Evolutionary conservation across 2,113 vertebrate species (phyloP), one percentile per base, ranked within the genome.

Genomic region (Carassius auratus): DNA sequence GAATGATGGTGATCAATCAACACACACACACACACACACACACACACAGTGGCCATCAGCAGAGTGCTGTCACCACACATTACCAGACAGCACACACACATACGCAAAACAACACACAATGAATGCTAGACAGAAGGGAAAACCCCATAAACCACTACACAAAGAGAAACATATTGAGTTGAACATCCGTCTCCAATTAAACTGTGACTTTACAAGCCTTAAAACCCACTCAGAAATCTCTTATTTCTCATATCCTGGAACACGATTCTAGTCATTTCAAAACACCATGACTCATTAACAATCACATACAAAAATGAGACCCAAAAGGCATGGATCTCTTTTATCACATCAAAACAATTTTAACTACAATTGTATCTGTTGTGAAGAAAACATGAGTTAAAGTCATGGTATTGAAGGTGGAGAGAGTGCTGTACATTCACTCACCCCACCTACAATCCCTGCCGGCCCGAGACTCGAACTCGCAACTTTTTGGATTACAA

Each of bases 1-100:
- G 75, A 94, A 92, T 94, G 93, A 90, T 92, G 91, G 86, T 92
- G 93, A 45, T 45, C 42, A 45, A 45, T 45, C 42, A 45, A 48
- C 68, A 55, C 64, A 26, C 61, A 74, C 38, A n/a, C 45, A 48
- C 9, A 48, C 45, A 48, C 45, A 48, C 45, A 48, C 45, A 45
- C 42, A 42, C 38, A 42, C 38, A 42, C 36, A 38, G 94, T 96
- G 13, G 61, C 19, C 76, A 59, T 64, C 45, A 62, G 83, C 73
- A 83, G 73, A 69, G 68, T n/a, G 59, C 77, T 85, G 66, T 79
- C 84, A 59, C 78, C 50, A 74, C 76, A 80, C 38, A 52, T 48
- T n/a, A 76, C 69, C 85, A 86, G 81, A 88, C 76, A 81, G 81
- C 55, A 26, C 86, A 57, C 55, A 85, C 77, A 82, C 85, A 84